A percentile compares a stretch with the other conserved stretches of the same genome.
phyloP scores from a whole-genome alignment of 2,888 invertebrate species.

The Dinocampus coccinellae region DNA sequence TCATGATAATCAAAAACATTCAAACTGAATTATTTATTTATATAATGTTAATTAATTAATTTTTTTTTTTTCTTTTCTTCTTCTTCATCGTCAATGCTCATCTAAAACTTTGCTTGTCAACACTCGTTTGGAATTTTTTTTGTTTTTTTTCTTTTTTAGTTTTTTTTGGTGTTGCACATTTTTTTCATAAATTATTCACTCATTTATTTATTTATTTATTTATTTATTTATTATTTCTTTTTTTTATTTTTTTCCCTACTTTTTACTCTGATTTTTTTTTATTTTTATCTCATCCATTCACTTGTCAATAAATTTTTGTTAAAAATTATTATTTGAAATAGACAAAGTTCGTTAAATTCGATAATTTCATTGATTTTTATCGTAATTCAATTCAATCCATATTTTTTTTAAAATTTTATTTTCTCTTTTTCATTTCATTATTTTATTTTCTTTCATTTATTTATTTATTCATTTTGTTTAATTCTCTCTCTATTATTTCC shows the following conservation, averaged over 20 bases:
- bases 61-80: slow-evolving; percentile 15
- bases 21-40: slow-evolving; percentile 18
- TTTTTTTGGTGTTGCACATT: too few relatives aligned
- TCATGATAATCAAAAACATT: not conserved
- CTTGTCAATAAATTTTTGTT: not conserved
- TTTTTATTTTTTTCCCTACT: too few relatives aligned
- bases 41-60: slow-evolving; percentile 16
- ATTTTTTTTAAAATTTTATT: too few relatives aligned
- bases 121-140: not conserved
- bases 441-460: not conserved
- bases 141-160: slow-evolving; percentile 11
- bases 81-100: slow-evolving; percentile 15
- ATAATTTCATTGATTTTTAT: slow-evolving; percentile 16
- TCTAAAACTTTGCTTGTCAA: not conserved
- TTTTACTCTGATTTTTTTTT: not conserved
- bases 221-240: too few relatives aligned
- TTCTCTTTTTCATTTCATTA: slow-evolving; percentile 8
- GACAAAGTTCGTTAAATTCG: slow-evolving; percentile 16
- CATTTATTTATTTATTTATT: too few relatives aligned
- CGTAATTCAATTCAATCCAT: slow-evolving; percentile 22
- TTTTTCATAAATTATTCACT: too few relatives aligned
- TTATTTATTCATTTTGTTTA: not conserved
- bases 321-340: not conserved
- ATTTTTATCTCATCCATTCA: slow-evolving; percentile 10
- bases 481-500: too few relatives aligned